Conservation (phyloP, 2,888 invertebrate species). For the Drosophila phalerata region DNA sequence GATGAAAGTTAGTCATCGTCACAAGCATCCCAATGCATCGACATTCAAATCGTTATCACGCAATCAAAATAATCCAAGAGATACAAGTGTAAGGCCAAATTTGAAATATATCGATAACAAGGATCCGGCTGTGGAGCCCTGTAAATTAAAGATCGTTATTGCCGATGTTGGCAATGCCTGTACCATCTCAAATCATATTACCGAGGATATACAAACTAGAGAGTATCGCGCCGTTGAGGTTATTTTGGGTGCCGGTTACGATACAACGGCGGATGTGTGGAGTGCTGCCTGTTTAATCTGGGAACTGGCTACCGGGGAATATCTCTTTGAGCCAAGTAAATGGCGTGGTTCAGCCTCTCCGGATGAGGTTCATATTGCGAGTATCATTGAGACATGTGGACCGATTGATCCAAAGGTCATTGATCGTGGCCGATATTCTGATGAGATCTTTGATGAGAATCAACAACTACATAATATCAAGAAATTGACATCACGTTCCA, state of each 20-base stretch:
- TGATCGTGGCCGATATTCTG: conserved; percentile 95
- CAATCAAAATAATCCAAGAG: not conserved
- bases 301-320: conserved; percentile 99
- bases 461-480: conserved; percentile 96
- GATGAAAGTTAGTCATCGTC: not conserved
- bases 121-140: conserved; percentile 94
- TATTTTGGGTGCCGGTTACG: conserved; percentile 97
- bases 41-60: too few relatives aligned
- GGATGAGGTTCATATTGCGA: conserved; percentile 99
- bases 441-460: conserved; percentile 96
- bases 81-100: not conserved
- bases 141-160: conserved; percentile 96
- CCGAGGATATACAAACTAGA: conserved; percentile 99
- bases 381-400: conserved; percentile 98
- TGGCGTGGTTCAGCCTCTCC: conserved; percentile 93
- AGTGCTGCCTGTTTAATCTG: conserved; percentile 99
- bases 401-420: conserved; percentile 95
- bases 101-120: conserved; percentile 33
- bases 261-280: conserved; percentile 99
- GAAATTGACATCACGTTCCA: conserved; percentile 96
- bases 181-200: conserved; percentile 98
- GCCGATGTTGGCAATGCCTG: conserved; percentile 99
- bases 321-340: conserved; percentile 99
- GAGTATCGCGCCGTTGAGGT: conserved; percentile 99
- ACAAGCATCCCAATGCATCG: not conserved